These are phyloP conservation scores for Neolamprologus kungweensis DNA, from an alignment of 2,113 vertebrate genomes.

Conservation along the genomic window DNA sequence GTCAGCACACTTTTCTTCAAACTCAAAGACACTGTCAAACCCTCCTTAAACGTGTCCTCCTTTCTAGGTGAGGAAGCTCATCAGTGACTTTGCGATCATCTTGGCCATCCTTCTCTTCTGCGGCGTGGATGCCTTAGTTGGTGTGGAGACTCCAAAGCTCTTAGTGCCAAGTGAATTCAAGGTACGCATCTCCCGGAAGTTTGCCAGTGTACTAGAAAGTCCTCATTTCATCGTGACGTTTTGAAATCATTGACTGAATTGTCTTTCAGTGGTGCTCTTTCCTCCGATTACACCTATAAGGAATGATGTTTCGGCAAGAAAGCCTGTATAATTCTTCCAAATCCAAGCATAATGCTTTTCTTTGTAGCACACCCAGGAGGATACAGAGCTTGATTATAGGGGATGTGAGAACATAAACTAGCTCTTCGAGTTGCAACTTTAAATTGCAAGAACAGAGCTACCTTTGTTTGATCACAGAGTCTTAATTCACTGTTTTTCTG, in stretches of 20 bases:
- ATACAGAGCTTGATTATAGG: slow-evolving; percentile 23
- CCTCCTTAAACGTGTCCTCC: background rate
- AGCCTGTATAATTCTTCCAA: slow-evolving; percentile 8
- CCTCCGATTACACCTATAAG: slow-evolving; percentile 13
- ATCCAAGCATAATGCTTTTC: slow-evolving; percentile 18
- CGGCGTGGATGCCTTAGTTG: slow-evolving; percentile 88
- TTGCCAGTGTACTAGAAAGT: background rate
- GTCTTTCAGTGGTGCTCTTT: background rate
- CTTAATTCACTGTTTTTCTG: background rate
- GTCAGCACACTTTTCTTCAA: background rate
- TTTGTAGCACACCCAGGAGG: slow-evolving; percentile 1
- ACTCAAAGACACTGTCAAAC: background rate
- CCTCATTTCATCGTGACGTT: background rate
- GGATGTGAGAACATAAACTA: slow-evolving; percentile 39
- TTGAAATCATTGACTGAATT: background rate
- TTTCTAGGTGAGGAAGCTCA: slow-evolving; percentile 88
- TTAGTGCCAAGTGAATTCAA: slow-evolving; percentile 98
- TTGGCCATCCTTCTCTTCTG: slow-evolving; percentile 93
- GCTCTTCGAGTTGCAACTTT: background rate
- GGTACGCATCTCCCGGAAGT: slow-evolving; percentile 58
- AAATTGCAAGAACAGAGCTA: slow-evolving; percentile 8
- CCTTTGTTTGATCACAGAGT: slow-evolving; percentile 42
- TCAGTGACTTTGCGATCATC: slow-evolving; percentile 98
- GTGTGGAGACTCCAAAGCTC: slow-evolving; percentile 93
- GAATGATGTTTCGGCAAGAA: slow-evolving; percentile 3